phyloP scores from a whole-genome alignment of 2,797 vertebrate species.

The Anniella stebbinsi region DNA sequence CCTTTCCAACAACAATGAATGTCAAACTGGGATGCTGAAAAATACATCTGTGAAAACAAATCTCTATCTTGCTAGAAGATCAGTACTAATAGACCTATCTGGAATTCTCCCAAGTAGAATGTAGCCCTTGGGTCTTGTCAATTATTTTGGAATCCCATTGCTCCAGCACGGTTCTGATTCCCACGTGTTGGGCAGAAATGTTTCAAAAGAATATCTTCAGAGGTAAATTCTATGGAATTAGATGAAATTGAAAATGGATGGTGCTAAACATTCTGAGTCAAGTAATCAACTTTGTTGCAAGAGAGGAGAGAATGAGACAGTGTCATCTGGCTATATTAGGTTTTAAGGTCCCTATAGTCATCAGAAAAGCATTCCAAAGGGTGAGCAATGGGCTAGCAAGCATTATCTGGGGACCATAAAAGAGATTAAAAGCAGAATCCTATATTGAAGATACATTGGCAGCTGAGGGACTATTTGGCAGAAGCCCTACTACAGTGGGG shows the following conservation, averaged over 20 bases:
- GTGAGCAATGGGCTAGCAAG: background rate
- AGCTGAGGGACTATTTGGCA: too few relatives aligned
- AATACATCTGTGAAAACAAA: conserved; percentile 69
- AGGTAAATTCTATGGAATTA: conserved; percentile 9
- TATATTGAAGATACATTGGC: background rate
- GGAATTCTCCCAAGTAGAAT: conserved; percentile 54
- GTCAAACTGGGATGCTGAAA: conserved; percentile 60
- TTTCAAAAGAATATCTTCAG: conserved; percentile 22
- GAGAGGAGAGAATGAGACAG: background rate
- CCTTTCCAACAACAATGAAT: conserved; percentile 60
- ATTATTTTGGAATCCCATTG: conserved; percentile 49
- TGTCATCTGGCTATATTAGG: background rate
- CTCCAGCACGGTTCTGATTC: conserved; percentile 23
- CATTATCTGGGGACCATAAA: background rate
- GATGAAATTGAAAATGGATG: background rate
- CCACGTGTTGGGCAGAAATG: conserved; percentile 38
- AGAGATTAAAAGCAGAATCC: background rate
- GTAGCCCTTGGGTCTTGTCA: conserved; percentile 45
- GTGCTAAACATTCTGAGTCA: background rate
- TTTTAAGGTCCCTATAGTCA: background rate
- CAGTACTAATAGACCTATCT: conserved; percentile 61
- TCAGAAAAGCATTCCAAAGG: too few relatives aligned
- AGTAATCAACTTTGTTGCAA: background rate
- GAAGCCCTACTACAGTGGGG: too few relatives aligned
- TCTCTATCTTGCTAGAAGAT: conserved; percentile 64